phyloP scores from a whole-genome alignment of 92 coral and sea anemone species.

The Phenganax marumi region DNA sequence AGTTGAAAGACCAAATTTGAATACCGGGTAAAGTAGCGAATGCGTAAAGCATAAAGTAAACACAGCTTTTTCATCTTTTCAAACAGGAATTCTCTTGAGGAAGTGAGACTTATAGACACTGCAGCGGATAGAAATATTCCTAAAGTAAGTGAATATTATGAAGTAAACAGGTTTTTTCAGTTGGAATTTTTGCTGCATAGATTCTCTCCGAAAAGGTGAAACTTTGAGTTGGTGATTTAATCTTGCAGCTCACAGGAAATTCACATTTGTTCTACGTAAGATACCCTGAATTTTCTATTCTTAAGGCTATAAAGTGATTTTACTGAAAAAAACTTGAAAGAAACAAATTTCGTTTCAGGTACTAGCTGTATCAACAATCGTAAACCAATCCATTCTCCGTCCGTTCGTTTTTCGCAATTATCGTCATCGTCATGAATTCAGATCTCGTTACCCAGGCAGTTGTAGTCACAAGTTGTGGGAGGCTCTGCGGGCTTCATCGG shows the following conservation, averaged over 20 bases:
- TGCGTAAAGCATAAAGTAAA: too few relatives aligned
- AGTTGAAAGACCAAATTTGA: background rate
- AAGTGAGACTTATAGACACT: constrained; percentile 71
- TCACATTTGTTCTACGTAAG: background rate
- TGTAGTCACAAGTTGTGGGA: constrained; percentile 90
- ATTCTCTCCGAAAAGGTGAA: background rate
- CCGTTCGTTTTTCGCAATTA: constrained; percentile 94
- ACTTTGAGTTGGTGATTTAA: too few relatives aligned
- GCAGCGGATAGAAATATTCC: constrained; percentile 67
- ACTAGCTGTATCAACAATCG: constrained; percentile 87
- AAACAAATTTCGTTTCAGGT: constrained; percentile 51
- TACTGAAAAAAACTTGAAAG: too few relatives aligned
- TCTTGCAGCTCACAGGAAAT: too few relatives aligned
- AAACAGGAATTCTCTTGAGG: constrained; percentile 71
- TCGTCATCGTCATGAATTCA: constrained; percentile 74
- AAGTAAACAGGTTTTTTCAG: background rate
- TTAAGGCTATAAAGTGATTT: too few relatives aligned
- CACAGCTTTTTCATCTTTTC: background rate
- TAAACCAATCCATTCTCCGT: constrained; percentile 75
- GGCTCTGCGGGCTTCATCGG: constrained; percentile 87
- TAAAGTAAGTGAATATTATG: constrained; percentile 59
- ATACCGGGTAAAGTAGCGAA: too few relatives aligned
- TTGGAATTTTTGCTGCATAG: background rate
- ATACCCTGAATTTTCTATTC: too few relatives aligned
- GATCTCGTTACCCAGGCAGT: constrained; percentile 77